phyloP scores from a whole-genome alignment of 2,113 vertebrate genomes.

The Callospermophilus lateralis region DNA sequence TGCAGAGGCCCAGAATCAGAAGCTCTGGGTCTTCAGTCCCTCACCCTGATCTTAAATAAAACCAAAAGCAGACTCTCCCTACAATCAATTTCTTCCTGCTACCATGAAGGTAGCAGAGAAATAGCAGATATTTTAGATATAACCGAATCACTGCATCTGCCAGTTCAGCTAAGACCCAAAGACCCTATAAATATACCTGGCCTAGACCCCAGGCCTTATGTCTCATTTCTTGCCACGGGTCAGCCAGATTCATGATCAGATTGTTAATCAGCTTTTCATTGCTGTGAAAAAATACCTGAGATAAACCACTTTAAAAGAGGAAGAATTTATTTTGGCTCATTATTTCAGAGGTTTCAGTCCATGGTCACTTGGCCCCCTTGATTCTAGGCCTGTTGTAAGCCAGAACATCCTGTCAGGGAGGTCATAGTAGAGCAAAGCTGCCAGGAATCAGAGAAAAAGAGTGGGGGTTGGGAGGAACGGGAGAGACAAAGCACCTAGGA shows the following conservation, averaged over 20 bases:
- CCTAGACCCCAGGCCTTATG: background rate
- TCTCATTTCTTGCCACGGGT: background rate
- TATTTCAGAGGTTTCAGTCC: background rate
- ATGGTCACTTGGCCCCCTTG: background rate
- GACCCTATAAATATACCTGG: background rate
- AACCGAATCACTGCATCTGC: background rate
- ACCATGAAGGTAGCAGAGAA: background rate
- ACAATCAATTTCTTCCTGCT: background rate
- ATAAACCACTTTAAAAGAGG: background rate
- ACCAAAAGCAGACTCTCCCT: background rate
- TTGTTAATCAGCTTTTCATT: background rate
- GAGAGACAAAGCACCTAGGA: background rate
- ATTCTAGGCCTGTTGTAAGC: background rate
- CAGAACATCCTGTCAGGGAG: background rate
- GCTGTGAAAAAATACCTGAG: background rate
- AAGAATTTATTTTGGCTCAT: background rate
- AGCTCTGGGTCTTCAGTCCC: background rate
- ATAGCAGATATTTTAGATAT: background rate
- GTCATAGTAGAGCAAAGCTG: background rate
- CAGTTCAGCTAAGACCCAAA: background rate
- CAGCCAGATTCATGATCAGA: background rate
- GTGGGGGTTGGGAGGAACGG: too few relatives aligned
- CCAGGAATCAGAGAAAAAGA: background rate
- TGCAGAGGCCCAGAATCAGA: background rate
- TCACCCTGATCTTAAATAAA: constrained; percentile 19